These are phyloP conservation scores for Dicranocentrus wangi DNA, from an alignment of 2,888 invertebrate genomes.

Conservation along the genomic window DNA sequence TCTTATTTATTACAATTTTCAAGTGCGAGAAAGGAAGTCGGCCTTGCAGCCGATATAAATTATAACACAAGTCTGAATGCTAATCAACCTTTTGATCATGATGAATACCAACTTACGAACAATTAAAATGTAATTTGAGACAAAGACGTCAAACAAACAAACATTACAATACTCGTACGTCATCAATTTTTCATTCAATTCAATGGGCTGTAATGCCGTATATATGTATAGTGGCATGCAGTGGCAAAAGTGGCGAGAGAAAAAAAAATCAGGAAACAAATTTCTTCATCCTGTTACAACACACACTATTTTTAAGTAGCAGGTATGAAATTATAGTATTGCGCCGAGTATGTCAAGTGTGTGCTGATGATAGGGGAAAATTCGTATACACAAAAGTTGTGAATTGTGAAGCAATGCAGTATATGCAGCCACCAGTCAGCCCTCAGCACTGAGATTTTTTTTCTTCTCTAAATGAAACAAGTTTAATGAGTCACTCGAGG, in stretches of 20 bases:
- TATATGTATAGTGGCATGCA: neutral
- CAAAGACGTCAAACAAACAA: constrained; percentile 17
- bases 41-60: constrained; percentile 7
- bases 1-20: constrained; percentile 22
- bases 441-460: too few species aligned
- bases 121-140: constrained; percentile 23
- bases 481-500: constrained; percentile 45
- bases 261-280: constrained; percentile 32
- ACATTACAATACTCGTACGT: constrained; percentile 1
- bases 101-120: neutral
- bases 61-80: neutral
- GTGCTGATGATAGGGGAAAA: neutral
- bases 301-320: neutral
- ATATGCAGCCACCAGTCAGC: too few species aligned
- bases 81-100: constrained; percentile 19
- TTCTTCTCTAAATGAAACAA: neutral
- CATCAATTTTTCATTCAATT: too few species aligned
- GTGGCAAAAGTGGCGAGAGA: neutral
- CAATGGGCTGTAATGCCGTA: too few species aligned
- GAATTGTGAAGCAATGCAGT: too few species aligned
- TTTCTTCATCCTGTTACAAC: constrained; percentile 27
- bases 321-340: constrained; percentile 6
- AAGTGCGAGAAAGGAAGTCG: neutral
- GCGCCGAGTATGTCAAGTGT: neutral
- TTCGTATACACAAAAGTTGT: too few species aligned